These are phyloP conservation scores for Drosophila affinis DNA, from an alignment of 2,888 invertebrate species.

Conservation along the genomic window DNA sequence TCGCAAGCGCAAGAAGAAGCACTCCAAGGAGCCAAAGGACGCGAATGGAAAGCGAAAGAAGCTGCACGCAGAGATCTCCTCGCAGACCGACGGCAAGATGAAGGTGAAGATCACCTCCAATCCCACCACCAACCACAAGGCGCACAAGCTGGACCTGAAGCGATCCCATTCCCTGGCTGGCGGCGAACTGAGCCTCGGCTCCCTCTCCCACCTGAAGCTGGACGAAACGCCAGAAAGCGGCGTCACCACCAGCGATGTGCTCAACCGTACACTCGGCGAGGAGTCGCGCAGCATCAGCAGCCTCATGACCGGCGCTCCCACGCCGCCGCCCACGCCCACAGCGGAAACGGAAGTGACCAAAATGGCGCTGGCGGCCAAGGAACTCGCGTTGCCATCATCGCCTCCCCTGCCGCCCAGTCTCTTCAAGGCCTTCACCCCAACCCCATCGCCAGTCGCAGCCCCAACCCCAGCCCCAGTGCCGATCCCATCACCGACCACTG, in stretches of 20 bases:
- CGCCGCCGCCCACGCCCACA: conserved; percentile 32
- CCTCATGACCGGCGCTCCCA: conserved; percentile 53
- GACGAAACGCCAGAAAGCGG: conserved; percentile 16
- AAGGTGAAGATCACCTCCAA: conserved; percentile 85
- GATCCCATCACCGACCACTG: neutral
- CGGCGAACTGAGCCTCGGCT: conserved; percentile 48
- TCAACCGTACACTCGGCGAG: conserved; percentile 73
- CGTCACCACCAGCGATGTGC: conserved; percentile 32
- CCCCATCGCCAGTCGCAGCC: neutral
- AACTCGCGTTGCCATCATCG: conserved; percentile 77
- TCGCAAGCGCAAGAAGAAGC: conserved; percentile 86
- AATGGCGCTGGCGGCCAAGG: conserved; percentile 40
- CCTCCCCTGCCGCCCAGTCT: conserved; percentile 83
- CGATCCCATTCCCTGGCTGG: conserved; percentile 69
- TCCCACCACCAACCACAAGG: conserved; percentile 76
- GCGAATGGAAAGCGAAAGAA: conserved; percentile 84
- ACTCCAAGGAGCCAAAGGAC: conserved; percentile 85
- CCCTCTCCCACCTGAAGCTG: conserved; percentile 41
- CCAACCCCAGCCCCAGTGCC: neutral
- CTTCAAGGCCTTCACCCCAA: conserved; percentile 78
- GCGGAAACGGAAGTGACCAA: conserved; percentile 17
- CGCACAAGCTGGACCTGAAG: conserved; percentile 75
- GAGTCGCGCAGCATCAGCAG: conserved; percentile 74
- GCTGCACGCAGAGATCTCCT: conserved; percentile 85
- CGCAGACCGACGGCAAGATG: conserved; percentile 84